Conservation (phyloP, 1,140 invertebrate species). For the Drosophila kohkoa region DNA sequence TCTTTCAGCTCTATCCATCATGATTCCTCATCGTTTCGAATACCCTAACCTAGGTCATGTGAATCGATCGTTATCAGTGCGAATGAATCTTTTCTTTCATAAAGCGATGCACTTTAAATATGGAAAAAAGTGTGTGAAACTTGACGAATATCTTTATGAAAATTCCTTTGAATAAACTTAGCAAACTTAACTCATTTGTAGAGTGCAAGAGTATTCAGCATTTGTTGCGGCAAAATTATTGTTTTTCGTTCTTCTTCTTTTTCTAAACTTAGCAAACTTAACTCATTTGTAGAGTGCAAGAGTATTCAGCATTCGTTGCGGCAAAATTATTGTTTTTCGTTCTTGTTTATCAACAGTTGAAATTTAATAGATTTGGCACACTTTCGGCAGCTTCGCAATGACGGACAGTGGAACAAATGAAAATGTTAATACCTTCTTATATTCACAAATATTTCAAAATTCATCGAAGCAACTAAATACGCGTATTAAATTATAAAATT, state of each 20-base stretch:
- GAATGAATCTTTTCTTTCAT: no score
- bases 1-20: conserved; percentile 10
- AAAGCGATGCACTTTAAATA: no score
- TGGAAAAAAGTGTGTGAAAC: no score
- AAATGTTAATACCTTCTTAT: conserved; percentile 56
- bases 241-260: conserved; percentile 44
- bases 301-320: not conserved
- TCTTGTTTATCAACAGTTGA: conserved; percentile 77
- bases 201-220: not conserved
- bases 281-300: not conserved
- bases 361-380: conserved; percentile 84
- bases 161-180: no score
- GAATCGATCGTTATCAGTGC: no score
- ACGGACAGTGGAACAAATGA: conserved; percentile 24
- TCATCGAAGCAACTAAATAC: not conserved
- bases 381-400: conserved; percentile 64
- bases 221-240: not conserved
- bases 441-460: not conserved
- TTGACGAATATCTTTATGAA: no score
- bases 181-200: no score
- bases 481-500: not conserved
- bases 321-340: not conserved
- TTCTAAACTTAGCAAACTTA: no score
- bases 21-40: not conserved
- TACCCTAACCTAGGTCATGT: not conserved